Percentiles rank a stretch among this genome's conserved stretches.
Conservation (phyloP, 2,113 vertebrate genomes). For the Glaucomys volans region DNA sequence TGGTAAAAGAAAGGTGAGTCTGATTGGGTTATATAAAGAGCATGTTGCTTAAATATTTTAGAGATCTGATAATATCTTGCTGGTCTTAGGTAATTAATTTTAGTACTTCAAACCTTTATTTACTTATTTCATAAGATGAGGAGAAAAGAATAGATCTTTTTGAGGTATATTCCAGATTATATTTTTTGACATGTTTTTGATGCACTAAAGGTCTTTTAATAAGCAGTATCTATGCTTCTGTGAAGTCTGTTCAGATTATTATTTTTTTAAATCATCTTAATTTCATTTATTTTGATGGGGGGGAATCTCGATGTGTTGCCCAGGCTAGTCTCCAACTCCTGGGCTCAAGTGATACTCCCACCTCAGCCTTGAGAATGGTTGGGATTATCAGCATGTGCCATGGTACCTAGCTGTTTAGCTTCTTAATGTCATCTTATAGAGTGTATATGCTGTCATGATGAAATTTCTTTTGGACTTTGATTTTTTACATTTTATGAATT, state of each 20-base stretch:
- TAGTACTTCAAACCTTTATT: background rate
- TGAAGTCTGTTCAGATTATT: background rate
- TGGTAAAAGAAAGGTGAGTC: background rate
- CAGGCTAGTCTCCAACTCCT: too few species aligned
- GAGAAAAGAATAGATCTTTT: constrained; percentile 1
- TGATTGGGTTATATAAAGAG: background rate
- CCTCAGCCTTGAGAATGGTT: too few species aligned
- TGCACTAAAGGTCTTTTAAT: background rate
- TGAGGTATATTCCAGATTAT: background rate
- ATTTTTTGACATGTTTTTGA: background rate
- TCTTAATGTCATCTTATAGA: background rate
- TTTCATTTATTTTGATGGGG: too few species aligned
- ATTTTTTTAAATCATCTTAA: background rate
- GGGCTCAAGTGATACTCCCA: too few species aligned
- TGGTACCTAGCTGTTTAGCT: background rate
- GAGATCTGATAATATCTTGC: background rate
- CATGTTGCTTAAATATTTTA: background rate
- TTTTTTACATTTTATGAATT: background rate
- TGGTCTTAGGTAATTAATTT: constrained; percentile 10
- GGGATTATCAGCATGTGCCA: too few species aligned
- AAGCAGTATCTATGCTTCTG: background rate
- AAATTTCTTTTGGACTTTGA: background rate
- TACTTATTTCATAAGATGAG: constrained; percentile 33
- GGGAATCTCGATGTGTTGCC: too few species aligned
- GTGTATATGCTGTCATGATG: background rate